Evolutionary conservation across 2,797 vertebrate species (phyloP).

Genomic region (Gymnothorax javanicus): DNA sequence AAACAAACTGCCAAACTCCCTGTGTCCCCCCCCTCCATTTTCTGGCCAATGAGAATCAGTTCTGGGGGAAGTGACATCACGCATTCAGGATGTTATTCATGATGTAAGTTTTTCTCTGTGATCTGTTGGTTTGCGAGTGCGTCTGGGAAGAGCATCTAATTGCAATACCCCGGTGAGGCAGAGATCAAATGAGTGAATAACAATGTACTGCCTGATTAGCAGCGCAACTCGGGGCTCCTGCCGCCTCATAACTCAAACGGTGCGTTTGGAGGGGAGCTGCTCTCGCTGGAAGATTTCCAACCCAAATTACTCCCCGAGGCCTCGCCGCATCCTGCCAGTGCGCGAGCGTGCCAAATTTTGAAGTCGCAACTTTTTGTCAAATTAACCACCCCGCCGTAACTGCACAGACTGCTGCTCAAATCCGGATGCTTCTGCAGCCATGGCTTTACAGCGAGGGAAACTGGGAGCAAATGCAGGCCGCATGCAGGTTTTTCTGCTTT

Average conservation of each 20-base stretch:
- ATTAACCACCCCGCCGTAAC: slow-evolving; percentile 1
- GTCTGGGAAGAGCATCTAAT: slow-evolving; percentile 26
- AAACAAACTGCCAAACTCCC: too few relatives aligned
- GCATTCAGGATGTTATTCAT: slow-evolving; percentile 5
- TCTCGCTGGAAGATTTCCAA: slow-evolving; percentile 27
- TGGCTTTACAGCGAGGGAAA: neutral
- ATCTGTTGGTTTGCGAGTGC: neutral
- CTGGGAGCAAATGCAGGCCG: neutral
- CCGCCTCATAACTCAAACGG: slow-evolving; percentile 21
- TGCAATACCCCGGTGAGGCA: slow-evolving; percentile 20
- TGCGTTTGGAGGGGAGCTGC: neutral
- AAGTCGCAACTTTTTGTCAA: slow-evolving; percentile 21
- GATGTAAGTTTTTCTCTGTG: neutral
- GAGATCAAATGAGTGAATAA: slow-evolving; percentile 28
- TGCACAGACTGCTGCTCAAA: neutral
- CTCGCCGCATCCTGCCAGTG: slow-evolving; percentile 20
- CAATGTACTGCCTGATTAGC: slow-evolving; percentile 26
- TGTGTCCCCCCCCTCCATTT: neutral
- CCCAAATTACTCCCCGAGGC: slow-evolving; percentile 23
- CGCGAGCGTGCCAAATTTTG: slow-evolving; percentile 18
- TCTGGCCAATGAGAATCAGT: neutral
- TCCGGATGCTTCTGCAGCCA: neutral
- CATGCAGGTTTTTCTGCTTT: neutral
- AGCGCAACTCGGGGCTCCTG: neutral
- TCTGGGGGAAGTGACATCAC: neutral